Conservation (phyloP, 2,797 vertebrate genomes). For the Darevskia nairensis region DNA sequence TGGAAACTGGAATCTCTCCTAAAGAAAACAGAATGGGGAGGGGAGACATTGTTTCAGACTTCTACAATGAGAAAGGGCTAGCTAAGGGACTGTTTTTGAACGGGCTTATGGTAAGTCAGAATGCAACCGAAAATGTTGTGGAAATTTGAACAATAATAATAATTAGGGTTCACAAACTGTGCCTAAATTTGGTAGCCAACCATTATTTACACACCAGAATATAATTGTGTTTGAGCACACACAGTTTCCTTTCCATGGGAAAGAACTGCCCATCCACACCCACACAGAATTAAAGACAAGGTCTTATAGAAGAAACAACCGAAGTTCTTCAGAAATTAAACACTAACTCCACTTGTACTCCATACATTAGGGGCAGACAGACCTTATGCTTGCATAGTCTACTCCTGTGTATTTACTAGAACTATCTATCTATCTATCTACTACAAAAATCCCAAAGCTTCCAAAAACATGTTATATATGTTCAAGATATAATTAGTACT, state of each 20-base stretch:
- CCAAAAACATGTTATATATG: background rate
- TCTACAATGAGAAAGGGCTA: slow-evolving; percentile 6
- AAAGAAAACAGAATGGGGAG: slow-evolving; percentile 13
- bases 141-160: background rate
- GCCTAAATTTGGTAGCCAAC: background rate
- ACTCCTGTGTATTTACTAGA: background rate
- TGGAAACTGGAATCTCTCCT: slow-evolving; percentile 98
- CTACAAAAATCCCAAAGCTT: background rate
- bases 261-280: background rate
- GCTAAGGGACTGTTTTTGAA: slow-evolving; percentile 24
- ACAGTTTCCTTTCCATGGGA: background rate
- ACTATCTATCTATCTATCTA: background rate
- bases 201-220: background rate
- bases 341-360: background rate
- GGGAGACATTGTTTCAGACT: background rate
- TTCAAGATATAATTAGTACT: background rate
- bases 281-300: background rate
- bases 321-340: background rate
- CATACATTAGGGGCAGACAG: background rate
- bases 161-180: background rate
- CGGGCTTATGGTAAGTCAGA: background rate
- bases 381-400: background rate
- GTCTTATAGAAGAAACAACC: background rate
- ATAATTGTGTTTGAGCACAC: background rate
- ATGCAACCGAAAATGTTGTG: background rate